These are phyloP conservation scores for Sarcophaga carnaria DNA, from an alignment of 2,888 invertebrate species.

Conservation along the genomic window DNA sequence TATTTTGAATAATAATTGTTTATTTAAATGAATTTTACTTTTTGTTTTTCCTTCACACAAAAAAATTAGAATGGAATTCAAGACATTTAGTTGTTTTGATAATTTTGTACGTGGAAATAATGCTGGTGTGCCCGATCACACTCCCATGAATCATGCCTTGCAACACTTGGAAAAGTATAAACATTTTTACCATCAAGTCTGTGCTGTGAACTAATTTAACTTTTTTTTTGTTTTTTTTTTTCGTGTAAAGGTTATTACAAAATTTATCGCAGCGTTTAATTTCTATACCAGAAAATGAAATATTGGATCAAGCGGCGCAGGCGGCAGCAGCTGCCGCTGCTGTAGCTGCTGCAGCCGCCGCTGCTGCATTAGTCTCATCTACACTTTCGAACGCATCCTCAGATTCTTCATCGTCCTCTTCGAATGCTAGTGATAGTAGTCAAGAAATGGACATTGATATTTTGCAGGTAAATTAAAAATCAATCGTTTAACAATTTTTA, in stretches of 20 bases:
- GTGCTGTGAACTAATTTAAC: neutral
- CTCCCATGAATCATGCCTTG: slow-evolving; percentile 87
- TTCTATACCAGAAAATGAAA: slow-evolving; percentile 84
- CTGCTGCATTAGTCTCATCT: slow-evolving; percentile 72
- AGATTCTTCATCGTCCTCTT: slow-evolving; percentile 73
- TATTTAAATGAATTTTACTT: neutral
- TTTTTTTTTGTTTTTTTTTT: slow-evolving; percentile 4
- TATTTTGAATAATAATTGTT: neutral
- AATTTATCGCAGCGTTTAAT: slow-evolving; percentile 84
- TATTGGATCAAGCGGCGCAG: slow-evolving; percentile 82
- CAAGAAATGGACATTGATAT: slow-evolving; percentile 85
- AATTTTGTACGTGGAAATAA: slow-evolving; percentile 93
- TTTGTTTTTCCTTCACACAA: slow-evolving; percentile 2
- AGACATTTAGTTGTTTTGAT: slow-evolving; percentile 93
- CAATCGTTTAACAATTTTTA: neutral
- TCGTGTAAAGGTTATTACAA: slow-evolving; percentile 83
- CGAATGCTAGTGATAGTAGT: slow-evolving; percentile 77
- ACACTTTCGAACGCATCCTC: slow-evolving; percentile 74
- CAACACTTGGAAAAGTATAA: slow-evolving; percentile 87
- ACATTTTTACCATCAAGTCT: neutral
- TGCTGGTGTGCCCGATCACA: slow-evolving; percentile 91
- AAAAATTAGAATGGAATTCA: slow-evolving; percentile 87
- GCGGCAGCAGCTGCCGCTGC: slow-evolving; percentile 80
- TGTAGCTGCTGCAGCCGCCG: slow-evolving; percentile 73
- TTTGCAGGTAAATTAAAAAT: slow-evolving; percentile 78